Conservation (phyloP, 2,888 invertebrate species). For the Xestia xanthographa region DNA sequence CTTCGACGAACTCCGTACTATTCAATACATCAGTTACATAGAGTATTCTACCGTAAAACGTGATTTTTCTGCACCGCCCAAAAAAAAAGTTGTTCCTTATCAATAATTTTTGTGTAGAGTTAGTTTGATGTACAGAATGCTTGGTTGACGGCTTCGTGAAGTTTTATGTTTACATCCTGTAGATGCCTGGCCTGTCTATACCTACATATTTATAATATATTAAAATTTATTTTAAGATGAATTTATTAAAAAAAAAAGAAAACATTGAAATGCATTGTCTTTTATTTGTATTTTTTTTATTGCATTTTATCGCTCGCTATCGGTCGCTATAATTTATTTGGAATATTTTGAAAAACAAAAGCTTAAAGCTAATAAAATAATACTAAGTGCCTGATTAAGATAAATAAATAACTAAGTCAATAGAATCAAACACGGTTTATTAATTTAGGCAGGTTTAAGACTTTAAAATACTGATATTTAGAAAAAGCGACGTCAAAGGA, state of each 20-base stretch:
- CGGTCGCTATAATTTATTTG: not conserved
- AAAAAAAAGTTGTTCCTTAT: no score
- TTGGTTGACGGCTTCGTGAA: not conserved
- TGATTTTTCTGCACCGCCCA: no score
- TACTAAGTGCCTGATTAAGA: slow-evolving; percentile 3
- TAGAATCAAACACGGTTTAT: not conserved
- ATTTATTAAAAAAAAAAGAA: slow-evolving; percentile 44
- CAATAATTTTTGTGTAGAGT: no score
- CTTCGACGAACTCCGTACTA: no score
- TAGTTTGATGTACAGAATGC: not conserved
- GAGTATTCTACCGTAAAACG: no score
- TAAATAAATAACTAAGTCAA: slow-evolving; percentile 23
- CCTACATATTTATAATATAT: slow-evolving; percentile 26
- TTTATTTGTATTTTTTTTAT: slow-evolving; percentile 42
- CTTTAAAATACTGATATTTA: not conserved
- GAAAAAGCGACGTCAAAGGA: not conserved
- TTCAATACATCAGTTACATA: no score
- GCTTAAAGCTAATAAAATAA: not conserved
- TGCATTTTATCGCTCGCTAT: not conserved
- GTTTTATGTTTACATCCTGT: not conserved
- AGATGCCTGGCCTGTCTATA: slow-evolving; percentile 1
- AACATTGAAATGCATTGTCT: slow-evolving; percentile 44
- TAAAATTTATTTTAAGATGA: slow-evolving; percentile 58
- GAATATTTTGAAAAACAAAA: not conserved
- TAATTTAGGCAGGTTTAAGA: not conserved